Evolutionary conservation across 2,113 vertebrate species (phyloP).

Genomic region (Peromyscus californicus): DNA sequence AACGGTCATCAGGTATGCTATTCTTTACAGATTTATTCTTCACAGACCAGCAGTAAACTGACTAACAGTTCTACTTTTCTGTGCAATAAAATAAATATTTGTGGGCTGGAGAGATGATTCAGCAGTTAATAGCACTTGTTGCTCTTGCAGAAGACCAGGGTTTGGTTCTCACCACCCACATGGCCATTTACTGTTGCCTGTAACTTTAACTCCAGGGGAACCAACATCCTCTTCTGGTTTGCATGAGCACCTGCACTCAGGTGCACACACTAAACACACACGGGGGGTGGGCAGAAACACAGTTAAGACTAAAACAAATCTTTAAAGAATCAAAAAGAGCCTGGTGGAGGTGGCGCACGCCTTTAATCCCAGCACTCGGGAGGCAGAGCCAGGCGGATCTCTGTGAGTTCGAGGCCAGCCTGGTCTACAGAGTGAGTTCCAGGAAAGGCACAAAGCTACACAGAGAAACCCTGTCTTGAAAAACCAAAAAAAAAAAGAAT

Average conservation of each 20-base stretch:
- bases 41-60: background rate
- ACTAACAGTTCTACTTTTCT: slow-evolving; percentile 30
- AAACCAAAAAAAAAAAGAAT: no score
- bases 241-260: background rate
- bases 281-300: no score
- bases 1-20: background rate
- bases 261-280: background rate
- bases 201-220: background rate
- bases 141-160: background rate
- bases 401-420: no score
- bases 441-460: no score
- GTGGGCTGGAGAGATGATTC: background rate
- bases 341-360: no score
- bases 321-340: background rate
- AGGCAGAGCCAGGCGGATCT: no score
- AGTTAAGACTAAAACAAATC: background rate
- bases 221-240: background rate
- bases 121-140: background rate
- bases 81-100: background rate
- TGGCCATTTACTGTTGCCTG: background rate
- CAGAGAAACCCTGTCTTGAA: no score
- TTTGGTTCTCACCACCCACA: background rate
- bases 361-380: no score
- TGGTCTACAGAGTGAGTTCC: no score
- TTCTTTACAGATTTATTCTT: slow-evolving; percentile 19